Base-by-base conservation (phyloP, 2,797 vertebrate genomes). In the Holocentrus rufus region DNA sequence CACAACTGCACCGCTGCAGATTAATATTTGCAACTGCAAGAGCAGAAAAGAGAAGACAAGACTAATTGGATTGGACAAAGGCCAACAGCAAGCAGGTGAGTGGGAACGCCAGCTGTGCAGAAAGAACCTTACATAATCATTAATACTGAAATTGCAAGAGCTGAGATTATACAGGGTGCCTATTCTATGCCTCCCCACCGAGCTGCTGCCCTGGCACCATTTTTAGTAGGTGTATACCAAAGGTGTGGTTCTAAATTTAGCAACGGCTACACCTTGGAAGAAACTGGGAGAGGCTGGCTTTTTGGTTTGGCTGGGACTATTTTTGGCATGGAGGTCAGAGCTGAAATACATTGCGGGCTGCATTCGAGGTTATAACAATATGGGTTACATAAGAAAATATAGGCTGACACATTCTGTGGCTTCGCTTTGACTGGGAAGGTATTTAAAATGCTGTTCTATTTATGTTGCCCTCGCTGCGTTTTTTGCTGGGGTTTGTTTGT, bases 191-290 rank as follows among this genome's bases (percentile, higher is more conserved):
- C n/a, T 47, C 20, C 66, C 69, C 54, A 39, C 50, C n/a, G 76
- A 66, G 62, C 72, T 74, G 77, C 60, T 23, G 61, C 65, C 9
- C 9, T 79, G 50, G 54, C 81, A 53, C 57, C 85, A 77, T 80
- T 85, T 90, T 83, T 80, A 87, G 87, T 69, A 0, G 23, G 10
- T 85, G 86, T 85, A 67, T 82, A 74, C 80, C 13, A 22, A 86
- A 91, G 89, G 87, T 89, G 88, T 74, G 84, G 75, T 85, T 65
- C 88, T 92, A 92, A 80, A 92, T 92, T 84, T 91, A 92, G 89
- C 82, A 27, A 18, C 59, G 85, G 73, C 77, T 90, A 81, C 89
- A 89, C 91, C 88, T 92, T 85, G 84, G 87, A 84, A 83, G 82
- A 90, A 88, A 84, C 70, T 77, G 89, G 86, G 82, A 88, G 83